These are phyloP conservation scores for Prunella fulvescens DNA, from an alignment of 2,113 vertebrate species.

Conservation along the genomic window DNA sequence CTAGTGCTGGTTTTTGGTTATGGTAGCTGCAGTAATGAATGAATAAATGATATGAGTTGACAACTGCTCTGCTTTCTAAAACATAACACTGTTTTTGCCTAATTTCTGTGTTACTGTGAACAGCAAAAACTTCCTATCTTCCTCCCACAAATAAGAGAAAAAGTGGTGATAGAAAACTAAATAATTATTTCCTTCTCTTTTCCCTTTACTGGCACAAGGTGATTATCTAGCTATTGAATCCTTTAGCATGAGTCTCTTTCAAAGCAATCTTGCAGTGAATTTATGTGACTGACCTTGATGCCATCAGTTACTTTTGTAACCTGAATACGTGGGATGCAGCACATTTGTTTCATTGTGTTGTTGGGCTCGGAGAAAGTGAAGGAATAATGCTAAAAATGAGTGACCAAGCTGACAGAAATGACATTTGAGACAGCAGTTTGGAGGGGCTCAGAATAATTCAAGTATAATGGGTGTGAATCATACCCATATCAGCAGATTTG, in stretches of 20 bases:
- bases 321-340: not conserved
- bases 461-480: not conserved
- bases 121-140: not conserved
- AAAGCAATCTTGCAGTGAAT: not conserved
- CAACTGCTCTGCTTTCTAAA: not conserved
- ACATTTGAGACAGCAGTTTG: not conserved
- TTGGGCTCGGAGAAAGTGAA: not conserved
- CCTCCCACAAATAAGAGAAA: not conserved
- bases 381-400: not conserved
- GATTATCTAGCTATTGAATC: not conserved
- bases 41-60: not conserved
- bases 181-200: not conserved
- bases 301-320: not conserved
- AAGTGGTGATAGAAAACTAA: not conserved
- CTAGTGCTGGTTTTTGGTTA: not conserved
- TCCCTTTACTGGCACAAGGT: not conserved
- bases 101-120: not conserved
- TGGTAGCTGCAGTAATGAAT: slow-evolving; percentile 1
- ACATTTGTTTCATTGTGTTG: not conserved
- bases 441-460: not conserved
- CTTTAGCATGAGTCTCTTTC: not conserved
- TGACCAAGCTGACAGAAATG: not conserved
- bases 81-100: not conserved
- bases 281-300: not conserved
- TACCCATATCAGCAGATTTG: not conserved